A percentile compares a stretch with the other conserved stretches of the same genome.
These are phyloP conservation scores for Nycticryphes semicollaris DNA, from an alignment of 2,113 vertebrate species.

Conservation along the genomic window DNA sequence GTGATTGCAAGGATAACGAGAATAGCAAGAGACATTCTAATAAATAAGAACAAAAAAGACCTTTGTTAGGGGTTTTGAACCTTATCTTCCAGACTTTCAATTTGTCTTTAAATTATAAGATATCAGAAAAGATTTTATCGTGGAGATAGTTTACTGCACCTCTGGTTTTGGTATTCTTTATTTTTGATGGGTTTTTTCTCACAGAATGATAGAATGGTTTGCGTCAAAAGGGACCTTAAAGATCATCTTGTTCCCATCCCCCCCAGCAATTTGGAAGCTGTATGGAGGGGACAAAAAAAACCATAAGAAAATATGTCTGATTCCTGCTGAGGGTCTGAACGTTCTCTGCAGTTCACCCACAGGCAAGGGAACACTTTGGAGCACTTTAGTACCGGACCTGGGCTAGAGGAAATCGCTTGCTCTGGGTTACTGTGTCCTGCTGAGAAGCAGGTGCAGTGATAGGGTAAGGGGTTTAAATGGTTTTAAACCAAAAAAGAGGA, in stretches of 20 bases:
- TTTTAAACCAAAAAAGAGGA: no score
- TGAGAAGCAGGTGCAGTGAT: neutral
- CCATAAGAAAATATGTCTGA: neutral
- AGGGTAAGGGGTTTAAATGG: no score
- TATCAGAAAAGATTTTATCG: neutral
- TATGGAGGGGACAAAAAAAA: neutral
- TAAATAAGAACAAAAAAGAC: neutral
- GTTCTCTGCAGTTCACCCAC: neutral
- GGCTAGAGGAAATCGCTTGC: neutral
- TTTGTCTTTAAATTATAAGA: neutral
- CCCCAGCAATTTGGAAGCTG: neutral
- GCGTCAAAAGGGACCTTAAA: no score
- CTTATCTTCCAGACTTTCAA: neutral
- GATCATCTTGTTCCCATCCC: no score
- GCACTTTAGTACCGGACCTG: neutral
- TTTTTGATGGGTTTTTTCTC: neutral
- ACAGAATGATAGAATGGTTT: no score
- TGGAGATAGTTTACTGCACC: neutral
- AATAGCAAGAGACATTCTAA: neutral
- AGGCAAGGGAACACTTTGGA: neutral
- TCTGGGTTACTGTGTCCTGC: neutral
- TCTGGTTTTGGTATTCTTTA: neutral
- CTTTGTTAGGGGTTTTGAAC: neutral
- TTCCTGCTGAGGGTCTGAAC: neutral
- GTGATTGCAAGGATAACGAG: neutral